These are phyloP conservation scores for Amphiprion percula DNA, from an alignment of 2,113 vertebrate species.

Conservation along the genomic window DNA sequence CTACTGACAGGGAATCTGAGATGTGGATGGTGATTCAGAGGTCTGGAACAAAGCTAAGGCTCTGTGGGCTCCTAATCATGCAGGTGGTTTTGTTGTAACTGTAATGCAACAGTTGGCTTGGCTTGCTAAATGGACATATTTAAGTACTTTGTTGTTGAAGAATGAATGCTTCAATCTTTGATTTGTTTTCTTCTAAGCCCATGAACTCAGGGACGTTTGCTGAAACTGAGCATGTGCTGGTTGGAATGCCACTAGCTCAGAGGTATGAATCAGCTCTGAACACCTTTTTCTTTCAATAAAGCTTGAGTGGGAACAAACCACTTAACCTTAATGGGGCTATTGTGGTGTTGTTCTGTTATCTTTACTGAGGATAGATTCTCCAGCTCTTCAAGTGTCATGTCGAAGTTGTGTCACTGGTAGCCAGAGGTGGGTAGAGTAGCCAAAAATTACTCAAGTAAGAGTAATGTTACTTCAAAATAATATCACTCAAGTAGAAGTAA, in stretches of 20 bases:
- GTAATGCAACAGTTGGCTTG: too few relatives aligned
- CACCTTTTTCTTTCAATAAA: conserved; percentile 1
- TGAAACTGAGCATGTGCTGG: neutral
- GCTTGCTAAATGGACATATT: too few relatives aligned
- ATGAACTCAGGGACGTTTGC: too few relatives aligned
- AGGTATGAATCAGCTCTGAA: neutral
- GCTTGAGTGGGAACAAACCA: neutral
- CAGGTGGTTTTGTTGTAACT: too few relatives aligned
- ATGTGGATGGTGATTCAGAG: too few relatives aligned
- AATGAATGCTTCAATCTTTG: neutral
- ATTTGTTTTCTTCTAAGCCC: neutral
- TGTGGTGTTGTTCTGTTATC: conserved; percentile 16
- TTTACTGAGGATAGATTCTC: neutral
- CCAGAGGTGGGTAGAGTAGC: neutral
- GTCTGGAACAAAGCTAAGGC: too few relatives aligned
- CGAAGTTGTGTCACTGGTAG: conserved; percentile 5
- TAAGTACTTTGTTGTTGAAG: too few relatives aligned
- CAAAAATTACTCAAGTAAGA: too few relatives aligned
- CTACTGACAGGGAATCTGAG: too few relatives aligned
- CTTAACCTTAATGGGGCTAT: conserved; percentile 2
- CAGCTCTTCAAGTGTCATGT: neutral
- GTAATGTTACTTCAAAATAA: too few relatives aligned
- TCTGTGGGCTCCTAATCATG: too few relatives aligned
- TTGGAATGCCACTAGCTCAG: neutral
- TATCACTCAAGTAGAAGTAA: too few relatives aligned